Evolutionary conservation across 2,888 invertebrate species (phyloP).

Genomic region (Brenthis daphne): DNA sequence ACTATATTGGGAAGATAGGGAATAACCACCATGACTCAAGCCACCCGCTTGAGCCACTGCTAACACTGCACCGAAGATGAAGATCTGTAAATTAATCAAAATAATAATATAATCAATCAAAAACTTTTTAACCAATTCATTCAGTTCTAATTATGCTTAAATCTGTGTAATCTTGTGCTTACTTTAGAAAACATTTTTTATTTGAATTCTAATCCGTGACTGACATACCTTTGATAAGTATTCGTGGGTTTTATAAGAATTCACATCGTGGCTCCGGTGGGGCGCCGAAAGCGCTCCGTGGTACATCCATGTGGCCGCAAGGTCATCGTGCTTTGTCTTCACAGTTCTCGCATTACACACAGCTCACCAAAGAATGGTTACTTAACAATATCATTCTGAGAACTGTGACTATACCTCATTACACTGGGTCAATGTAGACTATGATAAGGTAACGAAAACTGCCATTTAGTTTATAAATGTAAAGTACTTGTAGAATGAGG

Average conservation of each 20-base stretch:
- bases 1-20: slow-evolving; percentile 41
- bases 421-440: slow-evolving; percentile 61
- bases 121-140: neutral
- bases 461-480: slow-evolving; percentile 47
- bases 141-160: neutral
- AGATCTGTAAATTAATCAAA: slow-evolving; percentile 53
- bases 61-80: slow-evolving; percentile 64
- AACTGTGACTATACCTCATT: slow-evolving; percentile 59
- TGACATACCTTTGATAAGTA: slow-evolving; percentile 71
- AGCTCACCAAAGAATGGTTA: slow-evolving; percentile 64
- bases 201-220: slow-evolving; percentile 69
- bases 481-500: slow-evolving; percentile 37
- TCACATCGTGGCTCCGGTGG: slow-evolving; percentile 65
- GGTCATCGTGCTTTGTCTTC: slow-evolving; percentile 73
- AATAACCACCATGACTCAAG: slow-evolving; percentile 50
- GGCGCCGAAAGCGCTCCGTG: slow-evolving; percentile 55
- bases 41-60: slow-evolving; percentile 78
- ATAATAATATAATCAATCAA: slow-evolving; percentile 1
- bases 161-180: slow-evolving; percentile 48
- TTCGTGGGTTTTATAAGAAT: slow-evolving; percentile 78
- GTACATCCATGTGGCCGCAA: slow-evolving; percentile 64
- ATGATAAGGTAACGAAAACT: slow-evolving; percentile 48
- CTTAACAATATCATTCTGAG: slow-evolving; percentile 68
- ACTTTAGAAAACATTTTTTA: slow-evolving; percentile 77
- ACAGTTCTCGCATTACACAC: slow-evolving; percentile 67